Evolutionary conservation across 2,888 invertebrate species (phyloP).

Genomic region (Parthenolecanium corni): DNA sequence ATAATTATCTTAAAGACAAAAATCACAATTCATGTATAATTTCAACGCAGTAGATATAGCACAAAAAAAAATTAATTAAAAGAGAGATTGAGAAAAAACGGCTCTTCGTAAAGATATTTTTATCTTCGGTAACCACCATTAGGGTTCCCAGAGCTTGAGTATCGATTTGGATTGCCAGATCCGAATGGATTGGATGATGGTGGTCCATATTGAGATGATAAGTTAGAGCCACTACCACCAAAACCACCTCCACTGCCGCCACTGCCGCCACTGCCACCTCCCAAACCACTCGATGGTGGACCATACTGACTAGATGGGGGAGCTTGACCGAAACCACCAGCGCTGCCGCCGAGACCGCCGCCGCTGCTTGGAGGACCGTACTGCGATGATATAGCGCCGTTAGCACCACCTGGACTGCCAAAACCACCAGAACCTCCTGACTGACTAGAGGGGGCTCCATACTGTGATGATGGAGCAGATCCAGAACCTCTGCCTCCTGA

Average conservation of each 20-base stretch:
- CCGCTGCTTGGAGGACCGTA: slow-evolving; percentile 13
- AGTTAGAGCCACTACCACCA: not conserved
- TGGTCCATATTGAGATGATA: not conserved
- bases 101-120: not conserved
- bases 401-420: not conserved
- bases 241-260: slow-evolving; percentile 1
- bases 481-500: not conserved
- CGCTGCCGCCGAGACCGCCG: slow-evolving; percentile 10
- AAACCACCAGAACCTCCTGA: not conserved
- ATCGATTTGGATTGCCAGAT: slow-evolving; percentile 20
- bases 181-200: slow-evolving; percentile 12
- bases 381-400: slow-evolving; percentile 5
- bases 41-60: slow-evolving; percentile 7
- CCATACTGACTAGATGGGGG: slow-evolving; percentile 9
- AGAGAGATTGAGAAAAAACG: slow-evolving; percentile 7
- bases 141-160: slow-evolving; percentile 19
- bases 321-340: slow-evolving; percentile 1
- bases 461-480: not conserved
- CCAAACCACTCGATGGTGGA: slow-evolving; percentile 4
- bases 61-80: slow-evolving; percentile 6
- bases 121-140: slow-evolving; percentile 25
- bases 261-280: slow-evolving; percentile 9
- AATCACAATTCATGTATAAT: slow-evolving; percentile 14
- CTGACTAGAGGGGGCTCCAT: not conserved
- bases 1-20: slow-evolving; percentile 2